Conservation (phyloP, 2,888 invertebrate genomes). For the Eristalis pertinax region DNA sequence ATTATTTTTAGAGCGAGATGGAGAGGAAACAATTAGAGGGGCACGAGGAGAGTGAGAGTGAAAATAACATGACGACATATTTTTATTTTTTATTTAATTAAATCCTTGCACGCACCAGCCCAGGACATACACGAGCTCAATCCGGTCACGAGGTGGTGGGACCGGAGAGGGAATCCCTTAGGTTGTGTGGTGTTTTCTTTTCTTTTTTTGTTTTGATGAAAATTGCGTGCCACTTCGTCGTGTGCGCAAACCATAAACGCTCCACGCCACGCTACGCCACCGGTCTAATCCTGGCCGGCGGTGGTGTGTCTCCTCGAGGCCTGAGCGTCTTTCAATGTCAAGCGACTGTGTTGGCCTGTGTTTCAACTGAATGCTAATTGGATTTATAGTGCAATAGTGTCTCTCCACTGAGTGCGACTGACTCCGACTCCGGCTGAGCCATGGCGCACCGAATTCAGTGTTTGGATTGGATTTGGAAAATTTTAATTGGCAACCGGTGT, state of each 20-base stretch:
- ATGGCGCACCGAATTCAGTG: conserved; percentile 46
- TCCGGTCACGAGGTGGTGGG: not conserved
- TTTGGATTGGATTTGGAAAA: conserved; percentile 54
- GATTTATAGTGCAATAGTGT: conserved; percentile 71
- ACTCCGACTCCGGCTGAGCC: not conserved
- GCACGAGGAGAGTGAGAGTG: conserved; percentile 47
- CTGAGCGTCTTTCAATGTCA: conserved; percentile 68
- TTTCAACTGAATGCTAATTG: conserved; percentile 64
- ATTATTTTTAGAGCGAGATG: conserved; percentile 8
- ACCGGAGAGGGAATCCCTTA: not conserved
- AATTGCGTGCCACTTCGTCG: conserved; percentile 55
- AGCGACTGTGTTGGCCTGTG: conserved; percentile 26
- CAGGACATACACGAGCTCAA: conserved; percentile 6
- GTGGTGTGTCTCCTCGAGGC: not conserved
- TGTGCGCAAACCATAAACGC: conserved; percentile 31
- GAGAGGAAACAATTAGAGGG: conserved; percentile 18
- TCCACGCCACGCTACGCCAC: conserved; percentile 7
- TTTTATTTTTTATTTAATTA: conserved; percentile 65
- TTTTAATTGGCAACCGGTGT: conserved; percentile 69
- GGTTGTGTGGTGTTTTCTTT: not conserved
- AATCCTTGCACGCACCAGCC: conserved; percentile 63
- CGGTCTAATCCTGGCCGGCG: not conserved
- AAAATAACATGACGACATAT: conserved; percentile 61
- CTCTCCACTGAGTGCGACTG: conserved; percentile 38
- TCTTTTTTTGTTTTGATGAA: conserved; percentile 19